These are phyloP conservation scores for Typhlichthys eigenmanni DNA, from an alignment of 2,797 vertebrate species.

Conservation along the genomic window DNA sequence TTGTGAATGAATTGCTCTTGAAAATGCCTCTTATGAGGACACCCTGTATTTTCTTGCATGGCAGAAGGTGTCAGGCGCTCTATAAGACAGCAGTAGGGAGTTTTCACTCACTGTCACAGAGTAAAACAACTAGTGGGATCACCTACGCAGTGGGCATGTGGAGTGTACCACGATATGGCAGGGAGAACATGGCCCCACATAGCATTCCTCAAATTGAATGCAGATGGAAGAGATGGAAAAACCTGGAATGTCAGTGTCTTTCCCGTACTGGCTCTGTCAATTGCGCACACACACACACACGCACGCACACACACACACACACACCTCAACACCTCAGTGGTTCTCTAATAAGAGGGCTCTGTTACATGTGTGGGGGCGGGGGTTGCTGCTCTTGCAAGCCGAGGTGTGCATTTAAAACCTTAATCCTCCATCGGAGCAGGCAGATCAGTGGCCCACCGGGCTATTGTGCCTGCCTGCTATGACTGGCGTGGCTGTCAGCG, in stretches of 20 bases:
- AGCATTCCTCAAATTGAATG: slow-evolving; percentile 39
- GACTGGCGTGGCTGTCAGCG: slow-evolving; percentile 66
- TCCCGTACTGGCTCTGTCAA: slow-evolving; percentile 44
- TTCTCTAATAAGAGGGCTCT: slow-evolving; percentile 66
- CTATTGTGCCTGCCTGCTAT: slow-evolving; percentile 62
- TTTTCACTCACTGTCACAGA: slow-evolving; percentile 2
- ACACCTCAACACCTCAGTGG: slow-evolving; percentile 57
- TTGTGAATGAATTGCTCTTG: too few relatives aligned
- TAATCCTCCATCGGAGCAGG: slow-evolving; percentile 51
- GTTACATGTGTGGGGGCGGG: slow-evolving; percentile 65
- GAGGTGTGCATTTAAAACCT: slow-evolving; percentile 67
- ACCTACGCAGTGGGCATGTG: background rate
- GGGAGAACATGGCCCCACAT: slow-evolving; percentile 37
- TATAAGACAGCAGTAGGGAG: background rate
- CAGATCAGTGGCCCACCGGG: slow-evolving; percentile 49
- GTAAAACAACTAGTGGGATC: slow-evolving; percentile 7
- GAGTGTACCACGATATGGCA: slow-evolving; percentile 17
- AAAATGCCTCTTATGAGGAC: too few relatives aligned
- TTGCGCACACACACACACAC: background rate
- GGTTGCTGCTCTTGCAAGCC: slow-evolving; percentile 50
- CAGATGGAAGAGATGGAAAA: slow-evolving; percentile 37
- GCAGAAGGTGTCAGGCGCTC: too few relatives aligned
- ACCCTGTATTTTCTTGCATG: too few relatives aligned
- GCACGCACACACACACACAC: slow-evolving; percentile 6
- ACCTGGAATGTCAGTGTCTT: slow-evolving; percentile 28